These are phyloP conservation scores for Byasa hedistus DNA, from an alignment of 2,888 invertebrate species.

Conservation along the genomic window DNA sequence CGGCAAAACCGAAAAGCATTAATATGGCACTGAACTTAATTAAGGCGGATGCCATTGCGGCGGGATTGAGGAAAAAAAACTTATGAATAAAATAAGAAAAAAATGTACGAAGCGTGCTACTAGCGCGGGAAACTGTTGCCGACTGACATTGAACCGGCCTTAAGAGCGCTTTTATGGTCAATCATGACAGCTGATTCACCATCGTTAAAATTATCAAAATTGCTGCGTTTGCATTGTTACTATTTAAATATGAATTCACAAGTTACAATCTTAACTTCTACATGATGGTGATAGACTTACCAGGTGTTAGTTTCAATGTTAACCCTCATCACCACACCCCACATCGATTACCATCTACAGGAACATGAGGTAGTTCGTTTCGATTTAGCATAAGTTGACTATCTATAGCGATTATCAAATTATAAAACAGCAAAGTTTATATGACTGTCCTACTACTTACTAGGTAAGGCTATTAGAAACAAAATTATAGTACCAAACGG, in stretches of 20 bases:
- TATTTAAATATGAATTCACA: background rate
- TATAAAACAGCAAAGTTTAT: too few relatives aligned
- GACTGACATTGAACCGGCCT: conserved; percentile 73
- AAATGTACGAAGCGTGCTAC: conserved; percentile 43
- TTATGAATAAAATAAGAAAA: conserved; percentile 40
- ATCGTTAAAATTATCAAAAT: conserved; percentile 38
- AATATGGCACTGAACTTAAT: conserved; percentile 73
- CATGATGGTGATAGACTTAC: too few relatives aligned
- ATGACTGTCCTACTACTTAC: too few relatives aligned
- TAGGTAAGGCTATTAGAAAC: too few relatives aligned
- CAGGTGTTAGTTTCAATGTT: too few relatives aligned
- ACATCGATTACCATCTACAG: too few relatives aligned
- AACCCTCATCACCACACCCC: too few relatives aligned
- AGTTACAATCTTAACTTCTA: too few relatives aligned
- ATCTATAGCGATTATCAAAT: too few relatives aligned
- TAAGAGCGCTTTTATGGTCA: conserved; percentile 62
- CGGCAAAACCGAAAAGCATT: conserved; percentile 58
- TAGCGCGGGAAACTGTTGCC: conserved; percentile 50
- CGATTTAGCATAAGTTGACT: too few relatives aligned
- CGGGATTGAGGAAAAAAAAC: conserved; percentile 44
- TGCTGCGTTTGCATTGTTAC: conserved; percentile 7
- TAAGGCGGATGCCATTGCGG: conserved; percentile 68
- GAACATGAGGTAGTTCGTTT: too few relatives aligned
- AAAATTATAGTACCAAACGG: too few relatives aligned
- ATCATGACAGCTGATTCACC: conserved; percentile 41